Base-by-base conservation (phyloP, 2,113 vertebrate genomes). In the Suricata suricatta region DNA sequence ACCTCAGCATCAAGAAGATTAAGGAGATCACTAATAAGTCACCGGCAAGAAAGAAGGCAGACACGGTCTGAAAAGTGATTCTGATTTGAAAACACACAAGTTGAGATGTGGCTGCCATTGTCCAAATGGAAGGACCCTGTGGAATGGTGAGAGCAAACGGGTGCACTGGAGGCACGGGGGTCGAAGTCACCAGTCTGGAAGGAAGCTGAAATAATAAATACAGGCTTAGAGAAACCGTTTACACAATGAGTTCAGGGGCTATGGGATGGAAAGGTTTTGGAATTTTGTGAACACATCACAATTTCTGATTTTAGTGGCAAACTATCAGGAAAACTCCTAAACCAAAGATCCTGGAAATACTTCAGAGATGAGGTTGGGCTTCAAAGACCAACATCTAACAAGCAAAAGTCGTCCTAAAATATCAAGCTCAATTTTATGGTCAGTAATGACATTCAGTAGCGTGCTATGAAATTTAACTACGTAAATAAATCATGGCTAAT, bases 321-420 rank as follows among this genome's bases (percentile, higher is more conserved):
- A 54, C 77, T 57, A 31, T 89, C 31, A 52, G 66, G 63, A 93
- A 96, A 97, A 44, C 63, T 74, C 77, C 44, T 79, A 79, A 97
- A 96, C 47, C 76, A 33, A 74, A 96, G 63, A 86, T 79, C 54
- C 89, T 96, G 68, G 93, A 97, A 81, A 89, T 57, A 79, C n/a
- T 83, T 97, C 68, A 96, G 52, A 97, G 72, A 80, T 57, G 47
- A 96, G 52, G 74, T 1, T 44, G 23, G 47, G 95, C 27, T 92
- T 79, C 89, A 95, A 97, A 97, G 85, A 76, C 85, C 74, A 96
- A 95, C 47, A 96, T 92, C 66, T 88, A 82, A 76, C 31, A 92
- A 90, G 33, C 41, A 89, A 68, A 92, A 92, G 86, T 72, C 79
- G 92, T 60, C 68, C 69, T 57, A 91, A 95, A 88, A 93, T 76